phyloP scores from a whole-genome alignment of 2,888 invertebrate species.

The Drosophila paracracens region DNA sequence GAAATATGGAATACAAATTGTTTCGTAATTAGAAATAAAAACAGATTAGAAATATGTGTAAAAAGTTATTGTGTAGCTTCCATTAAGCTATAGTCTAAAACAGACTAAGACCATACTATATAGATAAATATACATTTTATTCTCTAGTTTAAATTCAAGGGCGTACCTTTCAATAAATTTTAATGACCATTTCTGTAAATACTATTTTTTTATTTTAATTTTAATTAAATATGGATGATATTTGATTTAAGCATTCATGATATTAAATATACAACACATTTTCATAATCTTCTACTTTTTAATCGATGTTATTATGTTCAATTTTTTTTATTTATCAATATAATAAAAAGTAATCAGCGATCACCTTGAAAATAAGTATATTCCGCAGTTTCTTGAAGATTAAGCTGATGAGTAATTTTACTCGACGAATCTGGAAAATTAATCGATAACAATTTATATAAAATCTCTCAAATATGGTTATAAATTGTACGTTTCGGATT shows the following conservation, averaged over 20 bases:
- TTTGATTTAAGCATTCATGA: not conserved
- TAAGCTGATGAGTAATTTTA: not conserved
- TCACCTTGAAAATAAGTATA: not conserved
- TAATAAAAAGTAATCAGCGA: not conserved
- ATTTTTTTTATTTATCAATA: not conserved
- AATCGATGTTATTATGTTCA: not conserved
- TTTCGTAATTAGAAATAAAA: not conserved
- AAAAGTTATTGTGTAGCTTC: not conserved
- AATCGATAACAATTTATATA: not conserved
- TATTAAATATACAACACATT: not conserved
- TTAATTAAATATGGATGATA: not conserved
- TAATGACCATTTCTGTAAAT: not conserved
- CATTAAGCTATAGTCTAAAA: not conserved
- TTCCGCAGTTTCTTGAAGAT: not conserved
- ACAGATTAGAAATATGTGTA: not conserved
- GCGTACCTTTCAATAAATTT: not conserved
- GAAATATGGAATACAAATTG: not conserved
- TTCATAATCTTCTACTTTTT: not conserved
- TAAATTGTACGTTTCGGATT: not conserved
- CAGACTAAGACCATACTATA: not conserved
- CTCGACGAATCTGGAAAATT: not conserved
- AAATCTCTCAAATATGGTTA: not conserved
- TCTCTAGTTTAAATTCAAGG: not conserved
- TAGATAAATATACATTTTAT: accelerated
- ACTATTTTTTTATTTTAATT: not conserved